A percentile compares a stretch with the other conserved stretches of the same genome.
Evolutionary conservation across 2,888 invertebrate genomes (phyloP).

Genomic region (Xylocampa areola): DNA sequence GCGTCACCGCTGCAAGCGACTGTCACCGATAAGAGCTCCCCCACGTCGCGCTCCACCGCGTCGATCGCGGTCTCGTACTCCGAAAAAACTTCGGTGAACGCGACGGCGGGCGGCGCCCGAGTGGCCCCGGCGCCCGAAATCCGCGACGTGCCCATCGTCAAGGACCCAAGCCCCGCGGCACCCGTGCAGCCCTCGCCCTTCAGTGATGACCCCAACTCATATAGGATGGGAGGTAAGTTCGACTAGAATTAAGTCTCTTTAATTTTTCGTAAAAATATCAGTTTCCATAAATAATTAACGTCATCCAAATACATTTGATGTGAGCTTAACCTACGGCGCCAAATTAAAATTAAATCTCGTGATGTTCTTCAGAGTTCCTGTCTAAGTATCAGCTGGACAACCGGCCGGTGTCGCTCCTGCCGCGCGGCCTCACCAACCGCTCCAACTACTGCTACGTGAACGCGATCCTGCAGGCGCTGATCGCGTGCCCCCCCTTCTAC

Average conservation of each 20-base stretch:
- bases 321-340: no score
- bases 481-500: conserved; percentile 98
- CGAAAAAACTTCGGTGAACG: conserved; percentile 47
- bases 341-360: background rate
- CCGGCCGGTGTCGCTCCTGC: conserved; percentile 94
- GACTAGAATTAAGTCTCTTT: no score
- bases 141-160: conserved; percentile 65
- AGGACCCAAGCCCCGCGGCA: conserved; percentile 76
- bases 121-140: conserved; percentile 45
- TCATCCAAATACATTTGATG: no score
- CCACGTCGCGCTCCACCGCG: conserved; percentile 51
- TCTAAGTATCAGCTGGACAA: conserved; percentile 94
- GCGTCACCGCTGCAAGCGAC: conserved; percentile 81
- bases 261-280: no score
- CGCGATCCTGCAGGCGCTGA: conserved; percentile 97
- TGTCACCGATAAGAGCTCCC: conserved; percentile 70
- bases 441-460: conserved; percentile 99
- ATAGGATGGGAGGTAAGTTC: conserved; percentile 92
- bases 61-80: conserved; percentile 37
- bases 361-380: conserved; percentile 91
- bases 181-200: conserved; percentile 85
- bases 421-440: conserved; percentile 97
- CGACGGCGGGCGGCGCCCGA: conserved; percentile 49
- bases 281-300: no score
- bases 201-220: conserved; percentile 92